Evolutionary conservation across 2,113 vertebrate species (phyloP).

Genomic region (Pterocles gutturalis): DNA sequence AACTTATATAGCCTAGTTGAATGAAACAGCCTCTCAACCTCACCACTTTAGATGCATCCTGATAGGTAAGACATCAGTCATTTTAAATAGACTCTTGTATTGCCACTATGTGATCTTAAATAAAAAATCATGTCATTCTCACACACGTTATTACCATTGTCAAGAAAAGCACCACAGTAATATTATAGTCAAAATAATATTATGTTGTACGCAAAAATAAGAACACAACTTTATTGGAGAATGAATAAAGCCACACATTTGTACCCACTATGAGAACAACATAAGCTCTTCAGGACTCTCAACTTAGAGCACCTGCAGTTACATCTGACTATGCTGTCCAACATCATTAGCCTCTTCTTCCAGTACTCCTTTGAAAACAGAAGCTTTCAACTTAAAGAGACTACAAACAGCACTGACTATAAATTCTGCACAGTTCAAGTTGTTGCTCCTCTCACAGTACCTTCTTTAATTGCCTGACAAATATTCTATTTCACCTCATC

Average conservation of each 20-base stretch:
- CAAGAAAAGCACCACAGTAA: background rate
- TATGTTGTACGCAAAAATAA: background rate
- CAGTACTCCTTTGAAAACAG: background rate
- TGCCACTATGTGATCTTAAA: background rate
- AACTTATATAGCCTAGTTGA: background rate
- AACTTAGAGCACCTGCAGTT: background rate
- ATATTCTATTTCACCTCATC: background rate
- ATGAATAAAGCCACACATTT: background rate
- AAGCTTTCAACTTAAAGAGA: background rate
- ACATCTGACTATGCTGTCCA: background rate
- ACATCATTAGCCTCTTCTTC: background rate
- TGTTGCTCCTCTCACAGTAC: background rate
- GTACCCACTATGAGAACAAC: background rate
- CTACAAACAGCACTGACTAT: background rate
- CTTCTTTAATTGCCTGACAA: background rate
- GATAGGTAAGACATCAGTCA: background rate
- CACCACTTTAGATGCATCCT: background rate
- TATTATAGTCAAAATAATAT: background rate
- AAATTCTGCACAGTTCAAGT: background rate
- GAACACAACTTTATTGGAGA: background rate
- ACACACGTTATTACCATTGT: background rate
- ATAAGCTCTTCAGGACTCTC: background rate
- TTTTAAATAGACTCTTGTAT: background rate
- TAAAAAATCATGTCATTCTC: background rate
- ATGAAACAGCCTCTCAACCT: background rate